Evolutionary conservation across 2,797 vertebrate species (phyloP), one percentile per base, ranked within the genome.

Genomic region (Squalus acanthias): DNA sequence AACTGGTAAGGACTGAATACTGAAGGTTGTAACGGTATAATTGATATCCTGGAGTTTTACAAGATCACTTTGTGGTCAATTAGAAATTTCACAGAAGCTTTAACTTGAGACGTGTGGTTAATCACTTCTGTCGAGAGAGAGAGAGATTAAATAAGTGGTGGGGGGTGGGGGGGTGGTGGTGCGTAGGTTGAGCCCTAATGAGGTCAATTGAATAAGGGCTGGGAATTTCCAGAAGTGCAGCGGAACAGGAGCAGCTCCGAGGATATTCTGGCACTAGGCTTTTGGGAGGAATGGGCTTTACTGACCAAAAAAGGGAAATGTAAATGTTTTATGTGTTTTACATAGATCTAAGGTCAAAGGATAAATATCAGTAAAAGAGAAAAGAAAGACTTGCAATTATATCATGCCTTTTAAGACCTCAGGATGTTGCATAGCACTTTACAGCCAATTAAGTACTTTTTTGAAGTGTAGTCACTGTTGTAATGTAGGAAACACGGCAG

Each of bases 71-170:
- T 46, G 67, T 7, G 67, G 69, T 95, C 39, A 70, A 50, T 72
- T 69, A 95, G 91, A 95, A 70, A 95, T 50, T 95, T 95, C 93
- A 95, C 93, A 26, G 93, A 95, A 50, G 24, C 65, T 94, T 94
- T 94, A 70, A 94, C 65, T 94, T 94, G 39, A 12, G 8, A 20
- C 12, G 12, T 46, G 63, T 24, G 9, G 92, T 94, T 94, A 94
- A 70, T 39, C 17, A 94, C 67, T 70, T 94, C 92, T 50, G 29
- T 67, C 3, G 33, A 67, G 2, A n/a, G 50, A 50, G 87, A 89
- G 29, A 89, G n/a, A 39, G 13, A 20, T 93, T 17, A 94, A 70
- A 12, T 70, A 94, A 94, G 24, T 60, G 10, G 50, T 29, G 53
- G 87, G 63, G 33, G 20, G 26, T 72, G 53, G 5, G 53, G 53